Base-by-base conservation (phyloP, 2,797 vertebrate genomes). In the Aulostomus chinensis region DNA sequence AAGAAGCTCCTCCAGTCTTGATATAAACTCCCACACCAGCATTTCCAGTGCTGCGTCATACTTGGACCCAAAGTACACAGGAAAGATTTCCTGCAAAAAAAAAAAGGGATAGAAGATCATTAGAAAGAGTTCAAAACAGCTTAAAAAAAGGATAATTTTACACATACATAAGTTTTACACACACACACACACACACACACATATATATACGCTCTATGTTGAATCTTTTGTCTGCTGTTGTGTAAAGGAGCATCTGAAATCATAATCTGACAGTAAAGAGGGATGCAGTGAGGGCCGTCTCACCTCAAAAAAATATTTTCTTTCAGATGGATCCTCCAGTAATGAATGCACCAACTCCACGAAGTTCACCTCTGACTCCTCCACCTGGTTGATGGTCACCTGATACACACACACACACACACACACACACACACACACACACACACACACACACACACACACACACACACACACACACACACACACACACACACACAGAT, bases 21-120 rank as follows among this genome's bases (percentile, higher is more conserved):
- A 87, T 55, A 94, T 76, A 16, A 94, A 93, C 69, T 93, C 91
- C 78, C 91, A 91, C 52, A 94, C 81, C 28, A 89, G 73, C 74
- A 87, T 87, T 69, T 91, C 87, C 0, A 90, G 82, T 0, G 86
- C 81, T 1, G 80, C 76, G 0, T 90, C 83, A 9, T 85, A 90
- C 64, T 87, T 89, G 5, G 86, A 51, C 8, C 89, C 90, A 46
- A 88, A 91, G 64, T 89, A 83, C 1, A 73, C 67, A 0, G 86
- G 90, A 37, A 87, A 91, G 41, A 89, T 60, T 46, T 88, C 86
- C 88, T 91, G 39, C 16, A 33, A 26, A 37, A 9, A 15, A 2
- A 13, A 31, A 36, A 9, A 41, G 13, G 31, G 14, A 7, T 7
- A 11, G 9, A 40, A 40, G 22, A 24, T 4, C 22, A 8, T 8